Evolutionary conservation across 2,113 vertebrate species (phyloP).

Genomic region (Pseudorhombus dupliciocellatus): DNA sequence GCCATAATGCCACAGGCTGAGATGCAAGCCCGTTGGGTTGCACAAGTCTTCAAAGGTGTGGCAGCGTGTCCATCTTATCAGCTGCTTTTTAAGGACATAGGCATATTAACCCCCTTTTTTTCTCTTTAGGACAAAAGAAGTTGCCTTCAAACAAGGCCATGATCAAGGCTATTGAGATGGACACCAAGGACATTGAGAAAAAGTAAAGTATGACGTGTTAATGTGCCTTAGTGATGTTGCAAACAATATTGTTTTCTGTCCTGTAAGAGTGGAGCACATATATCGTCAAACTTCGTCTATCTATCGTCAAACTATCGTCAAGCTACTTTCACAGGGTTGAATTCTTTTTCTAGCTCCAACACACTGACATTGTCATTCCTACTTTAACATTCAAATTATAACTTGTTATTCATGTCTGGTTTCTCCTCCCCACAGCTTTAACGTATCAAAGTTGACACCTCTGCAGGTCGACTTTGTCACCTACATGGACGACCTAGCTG

Average conservation of each 20-base stretch:
- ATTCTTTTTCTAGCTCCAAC: too few species aligned
- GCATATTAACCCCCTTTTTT: conserved; percentile 2
- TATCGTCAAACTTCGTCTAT: too few species aligned
- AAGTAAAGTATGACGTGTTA: conserved; percentile 55
- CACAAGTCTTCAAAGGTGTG: conserved; percentile 87
- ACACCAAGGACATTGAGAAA: conserved; percentile 70
- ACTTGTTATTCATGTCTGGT: neutral
- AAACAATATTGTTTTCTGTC: neutral
- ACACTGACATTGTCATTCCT: too few species aligned
- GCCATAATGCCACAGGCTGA: conserved; percentile 90
- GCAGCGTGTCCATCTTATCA: neutral
- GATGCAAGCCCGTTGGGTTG: conserved; percentile 89
- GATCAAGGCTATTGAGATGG: conserved; percentile 68
- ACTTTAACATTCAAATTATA: neutral
- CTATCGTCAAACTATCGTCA: too few species aligned
- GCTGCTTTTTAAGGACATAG: neutral
- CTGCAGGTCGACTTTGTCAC: conserved; percentile 82
- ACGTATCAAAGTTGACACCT: conserved; percentile 69
- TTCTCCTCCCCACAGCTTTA: conserved; percentile 55
- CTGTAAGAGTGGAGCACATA: neutral
- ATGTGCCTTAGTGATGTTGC: neutral
- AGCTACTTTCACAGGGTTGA: too few species aligned
- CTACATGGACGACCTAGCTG: conserved; percentile 84
- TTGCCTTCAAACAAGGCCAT: conserved; percentile 68
- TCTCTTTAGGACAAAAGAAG: conserved; percentile 51